phyloP scores from a whole-genome alignment of 37 sponge, comb jelly and placozoan species.

The Cladorhizidae sp. region DNA sequence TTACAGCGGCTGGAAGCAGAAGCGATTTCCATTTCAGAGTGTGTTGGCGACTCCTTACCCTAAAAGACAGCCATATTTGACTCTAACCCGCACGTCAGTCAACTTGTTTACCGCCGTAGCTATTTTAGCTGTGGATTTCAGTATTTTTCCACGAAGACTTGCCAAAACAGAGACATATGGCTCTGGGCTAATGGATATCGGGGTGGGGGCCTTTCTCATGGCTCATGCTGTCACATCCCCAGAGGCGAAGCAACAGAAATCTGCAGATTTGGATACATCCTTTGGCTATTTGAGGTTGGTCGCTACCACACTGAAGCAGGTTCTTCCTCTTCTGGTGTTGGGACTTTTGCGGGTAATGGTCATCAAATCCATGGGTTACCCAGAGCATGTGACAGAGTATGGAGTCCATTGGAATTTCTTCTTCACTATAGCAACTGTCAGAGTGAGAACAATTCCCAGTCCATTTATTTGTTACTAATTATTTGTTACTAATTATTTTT shows the following conservation, averaged over 20 bases:
- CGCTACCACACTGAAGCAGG: slow-evolving; percentile 6
- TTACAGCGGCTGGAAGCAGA: background rate
- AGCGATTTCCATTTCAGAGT: background rate
- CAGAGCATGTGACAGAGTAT: slow-evolving; percentile 89
- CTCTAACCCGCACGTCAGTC: slow-evolving; percentile 58
- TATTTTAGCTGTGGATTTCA: slow-evolving; percentile 96
- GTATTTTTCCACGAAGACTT: slow-evolving; percentile 82
- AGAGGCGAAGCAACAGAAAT: slow-evolving; percentile 52
- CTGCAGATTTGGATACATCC: no score
- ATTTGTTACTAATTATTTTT: background rate
- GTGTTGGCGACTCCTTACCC: slow-evolving; percentile 13
- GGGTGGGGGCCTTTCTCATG: slow-evolving; percentile 88
- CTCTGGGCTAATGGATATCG: slow-evolving; percentile 93
- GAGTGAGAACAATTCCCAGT: slow-evolving; percentile 50
- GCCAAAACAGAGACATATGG: slow-evolving; percentile 94
- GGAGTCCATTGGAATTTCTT: slow-evolving; percentile 99
- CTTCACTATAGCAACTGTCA: slow-evolving; percentile 93
- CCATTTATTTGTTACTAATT: background rate
- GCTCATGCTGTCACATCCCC: slow-evolving; percentile 82
- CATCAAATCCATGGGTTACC: slow-evolving; percentile 68
- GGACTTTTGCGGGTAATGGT: slow-evolving; percentile 77
- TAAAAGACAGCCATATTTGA: slow-evolving; percentile 55
- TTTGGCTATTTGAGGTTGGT: slow-evolving; percentile 28
- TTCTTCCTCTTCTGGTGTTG: slow-evolving; percentile 70
- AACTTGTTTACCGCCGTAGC: slow-evolving; percentile 86